Evolutionary conservation across 2,113 vertebrate species (phyloP).

Genomic region (Anoplopoma fimbria): DNA sequence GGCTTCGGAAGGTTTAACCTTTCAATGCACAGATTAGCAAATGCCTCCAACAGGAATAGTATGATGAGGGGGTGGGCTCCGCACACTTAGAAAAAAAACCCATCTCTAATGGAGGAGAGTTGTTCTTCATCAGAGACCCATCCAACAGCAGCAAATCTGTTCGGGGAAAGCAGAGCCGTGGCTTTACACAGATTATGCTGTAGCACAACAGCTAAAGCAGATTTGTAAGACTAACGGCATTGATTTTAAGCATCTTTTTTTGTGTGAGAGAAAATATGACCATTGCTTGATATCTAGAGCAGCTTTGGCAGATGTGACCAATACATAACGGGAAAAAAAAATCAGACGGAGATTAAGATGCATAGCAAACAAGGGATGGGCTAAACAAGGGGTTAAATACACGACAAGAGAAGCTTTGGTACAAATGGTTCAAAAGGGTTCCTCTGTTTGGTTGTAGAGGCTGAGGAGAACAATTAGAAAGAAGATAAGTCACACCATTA

Average conservation of each 20-base stretch:
- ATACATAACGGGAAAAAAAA: slow-evolving; percentile 21
- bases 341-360: slow-evolving; percentile 27
- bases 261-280: slow-evolving; percentile 49
- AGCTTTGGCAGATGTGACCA: slow-evolving; percentile 45
- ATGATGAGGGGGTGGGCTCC: slow-evolving; percentile 26
- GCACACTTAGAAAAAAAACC: slow-evolving; percentile 62
- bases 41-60: slow-evolving; percentile 37
- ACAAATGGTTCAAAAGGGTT: not conserved
- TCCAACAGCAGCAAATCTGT: slow-evolving; percentile 70
- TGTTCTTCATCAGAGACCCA: slow-evolving; percentile 65
- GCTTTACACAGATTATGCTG: slow-evolving; percentile 78
- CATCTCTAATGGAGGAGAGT: slow-evolving; percentile 68
- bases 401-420: not conserved
- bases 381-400: not conserved
- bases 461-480: not conserved
- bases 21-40: slow-evolving; percentile 68
- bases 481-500: not conserved
- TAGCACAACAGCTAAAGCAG: slow-evolving; percentile 77
- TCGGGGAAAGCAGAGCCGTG: slow-evolving; percentile 69
- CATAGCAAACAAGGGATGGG: not conserved
- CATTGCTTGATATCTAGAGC: slow-evolving; percentile 45
- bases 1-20: slow-evolving; percentile 58
- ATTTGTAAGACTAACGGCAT: slow-evolving; percentile 72
- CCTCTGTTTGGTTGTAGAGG: not conserved
- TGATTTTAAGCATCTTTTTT: slow-evolving; percentile 62